Base-by-base conservation (phyloP, 2,797 vertebrate genomes). In the Liparis tanakae region DNA sequence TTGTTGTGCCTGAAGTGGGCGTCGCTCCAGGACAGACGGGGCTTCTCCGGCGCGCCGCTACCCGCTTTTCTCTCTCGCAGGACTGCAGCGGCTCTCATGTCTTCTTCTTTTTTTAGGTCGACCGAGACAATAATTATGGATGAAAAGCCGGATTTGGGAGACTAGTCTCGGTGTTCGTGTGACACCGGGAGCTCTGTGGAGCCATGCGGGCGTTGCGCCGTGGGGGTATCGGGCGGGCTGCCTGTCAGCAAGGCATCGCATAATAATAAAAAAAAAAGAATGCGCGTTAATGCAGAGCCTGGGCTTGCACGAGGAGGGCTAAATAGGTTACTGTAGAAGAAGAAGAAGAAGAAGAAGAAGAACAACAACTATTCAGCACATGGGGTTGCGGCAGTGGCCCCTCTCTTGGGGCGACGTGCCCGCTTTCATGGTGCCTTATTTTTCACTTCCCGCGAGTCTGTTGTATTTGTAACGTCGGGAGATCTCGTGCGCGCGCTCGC, bases 1-100 rank as follows among this genome's bases (percentile, higher is more conserved):
- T 94, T 93, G 91, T 92, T 91, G 10, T 90, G 87, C 88, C 91
- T 91, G 91, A 93, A 93, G 92, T 94, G 94, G 94, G 94, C 94
- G 94, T 94, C 93, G 93, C 91, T 94, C 88, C 89, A 87, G 91
- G 90, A 91, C 91, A 88, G 80, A 76, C 90, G 76, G 92, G 89
- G 88, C 87, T 91, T 84, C 87, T 86, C 85, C 51, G 84, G 81
- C 50, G 80, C 83, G 81, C 81, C 84, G 89, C 90, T 91, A 81
- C 91, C 92, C 91, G 88, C 84, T 88, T 91, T 90, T 79, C 87
- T 72, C 86, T 88, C 86, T 88, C 81, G 72, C 80, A 77, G 87
- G 89, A 90, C 89, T 91, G 90, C 89, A 85, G 90, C 79, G 78
- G 78, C 80, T 62, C 74, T 65, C 41, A 0, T 63, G 72, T 57